These are phyloP conservation scores for Smutsia gigantea DNA, from an alignment of 2,797 vertebrate species.

Conservation along the genomic window DNA sequence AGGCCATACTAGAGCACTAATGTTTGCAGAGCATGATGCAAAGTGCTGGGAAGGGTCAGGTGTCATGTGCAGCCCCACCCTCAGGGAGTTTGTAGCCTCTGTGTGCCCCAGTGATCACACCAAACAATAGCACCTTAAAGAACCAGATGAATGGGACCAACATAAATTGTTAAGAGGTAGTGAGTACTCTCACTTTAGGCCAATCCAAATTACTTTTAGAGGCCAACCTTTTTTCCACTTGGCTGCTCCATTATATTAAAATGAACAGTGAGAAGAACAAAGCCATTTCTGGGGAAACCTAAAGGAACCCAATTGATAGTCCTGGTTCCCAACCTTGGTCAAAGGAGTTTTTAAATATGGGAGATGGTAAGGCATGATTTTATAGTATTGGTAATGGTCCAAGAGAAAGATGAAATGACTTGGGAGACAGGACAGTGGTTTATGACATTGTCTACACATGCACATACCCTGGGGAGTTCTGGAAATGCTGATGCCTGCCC, in stretches of 20 bases:
- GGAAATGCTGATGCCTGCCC: background rate
- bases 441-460: background rate
- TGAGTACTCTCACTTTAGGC: background rate
- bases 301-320: background rate
- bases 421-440: background rate
- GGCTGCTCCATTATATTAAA: background rate
- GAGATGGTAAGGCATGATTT: background rate
- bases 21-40: background rate
- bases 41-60: background rate
- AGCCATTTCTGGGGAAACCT: background rate
- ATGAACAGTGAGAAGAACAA: background rate
- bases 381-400: background rate
- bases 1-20: background rate
- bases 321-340: background rate
- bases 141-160: fast-evolving
- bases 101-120: too few relatives aligned
- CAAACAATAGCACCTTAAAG: background rate
- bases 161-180: fast-evolving
- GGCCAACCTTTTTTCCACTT: background rate
- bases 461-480: background rate
- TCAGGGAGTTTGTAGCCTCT: too few relatives aligned
- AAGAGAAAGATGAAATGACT: background rate
- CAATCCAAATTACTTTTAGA: background rate
- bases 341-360: background rate
- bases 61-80: background rate